Conservation (phyloP, 2,888 invertebrate genomes). For the Acrocyrtus sp. region DNA sequence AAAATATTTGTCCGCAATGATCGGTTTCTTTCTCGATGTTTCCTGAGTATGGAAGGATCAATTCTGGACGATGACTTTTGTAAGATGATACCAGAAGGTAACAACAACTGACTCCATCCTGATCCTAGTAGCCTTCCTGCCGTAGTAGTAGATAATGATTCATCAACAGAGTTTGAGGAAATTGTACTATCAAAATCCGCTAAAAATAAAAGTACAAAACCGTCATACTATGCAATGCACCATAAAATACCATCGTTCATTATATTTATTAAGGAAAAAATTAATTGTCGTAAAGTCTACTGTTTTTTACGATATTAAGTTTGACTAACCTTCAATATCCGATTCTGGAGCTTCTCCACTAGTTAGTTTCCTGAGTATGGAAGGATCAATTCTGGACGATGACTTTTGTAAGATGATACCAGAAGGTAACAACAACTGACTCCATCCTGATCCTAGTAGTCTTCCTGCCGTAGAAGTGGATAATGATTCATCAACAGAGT, state of each 20-base stretch:
- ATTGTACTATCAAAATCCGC: slow-evolving; percentile 34
- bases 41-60: slow-evolving; percentile 44
- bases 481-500: slow-evolving; percentile 43
- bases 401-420: background rate
- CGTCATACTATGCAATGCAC: too few species aligned
- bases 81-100: slow-evolving; percentile 29
- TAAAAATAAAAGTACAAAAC: slow-evolving; percentile 13
- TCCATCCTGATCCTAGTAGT: slow-evolving; percentile 29
- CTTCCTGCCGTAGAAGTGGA: slow-evolving; percentile 27
- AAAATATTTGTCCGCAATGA: slow-evolving; percentile 55
- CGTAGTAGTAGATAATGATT: slow-evolving; percentile 25
- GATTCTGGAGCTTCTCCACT: slow-evolving; percentile 59
- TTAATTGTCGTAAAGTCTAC: too few species aligned
- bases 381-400: slow-evolving; percentile 33
- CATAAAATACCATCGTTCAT: too few species aligned
- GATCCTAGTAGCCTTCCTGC: slow-evolving; percentile 24
- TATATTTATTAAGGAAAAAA: too few species aligned
- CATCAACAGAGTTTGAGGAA: slow-evolving; percentile 48
- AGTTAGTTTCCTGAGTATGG: slow-evolving; percentile 46
- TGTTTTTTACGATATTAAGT: too few species aligned
- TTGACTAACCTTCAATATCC: slow-evolving; percentile 43
- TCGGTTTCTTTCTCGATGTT: slow-evolving; percentile 58
- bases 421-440: slow-evolving; percentile 7
- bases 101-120: slow-evolving; percentile 29
- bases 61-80: slow-evolving; percentile 32